Evolutionary conservation across 2,888 invertebrate species (phyloP).

Genomic region (Salpingus planirostris): DNA sequence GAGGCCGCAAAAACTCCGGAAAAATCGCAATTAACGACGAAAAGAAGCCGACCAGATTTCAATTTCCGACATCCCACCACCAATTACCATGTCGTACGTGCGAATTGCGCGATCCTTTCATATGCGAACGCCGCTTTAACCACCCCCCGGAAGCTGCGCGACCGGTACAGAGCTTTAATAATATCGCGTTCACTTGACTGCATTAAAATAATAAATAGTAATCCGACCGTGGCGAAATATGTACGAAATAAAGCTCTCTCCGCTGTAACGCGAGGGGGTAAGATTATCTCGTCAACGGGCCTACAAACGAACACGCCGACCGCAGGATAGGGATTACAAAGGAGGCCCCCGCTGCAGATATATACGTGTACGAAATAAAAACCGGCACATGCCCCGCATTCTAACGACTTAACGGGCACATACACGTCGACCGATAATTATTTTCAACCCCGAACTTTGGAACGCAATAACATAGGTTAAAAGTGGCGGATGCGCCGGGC

Average conservation of each 20-base stretch:
- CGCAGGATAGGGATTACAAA: slow-evolving; percentile 16
- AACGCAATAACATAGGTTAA: too few relatives aligned
- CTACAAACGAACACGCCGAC: slow-evolving; percentile 11
- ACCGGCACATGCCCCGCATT: slow-evolving; percentile 7
- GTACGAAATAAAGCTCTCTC: slow-evolving; percentile 10
- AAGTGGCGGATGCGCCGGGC: too few relatives aligned
- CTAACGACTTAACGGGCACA: slow-evolving; percentile 6
- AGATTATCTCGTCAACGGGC: slow-evolving; percentile 15
- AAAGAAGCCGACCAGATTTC: too few relatives aligned
- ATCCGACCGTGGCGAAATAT: slow-evolving; percentile 12
- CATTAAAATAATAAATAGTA: slow-evolving; percentile 15
- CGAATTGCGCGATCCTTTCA: too few relatives aligned
- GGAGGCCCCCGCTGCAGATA: slow-evolving; percentile 12
- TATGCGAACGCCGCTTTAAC: too few relatives aligned
- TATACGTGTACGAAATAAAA: slow-evolving; percentile 13
- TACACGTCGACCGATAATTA: not conserved
- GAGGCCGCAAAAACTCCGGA: too few relatives aligned
- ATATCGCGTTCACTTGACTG: slow-evolving; percentile 9
- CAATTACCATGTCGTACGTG: too few relatives aligned
- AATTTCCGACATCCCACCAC: too few relatives aligned
- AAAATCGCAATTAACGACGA: too few relatives aligned
- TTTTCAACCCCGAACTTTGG: too few relatives aligned
- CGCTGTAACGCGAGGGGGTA: slow-evolving; percentile 2
- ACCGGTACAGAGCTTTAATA: too few relatives aligned
- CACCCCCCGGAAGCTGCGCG: too few relatives aligned